Evolutionary conservation across 2,797 vertebrate species (phyloP).

Genomic region (Arnoldichthys spilopterus): DNA sequence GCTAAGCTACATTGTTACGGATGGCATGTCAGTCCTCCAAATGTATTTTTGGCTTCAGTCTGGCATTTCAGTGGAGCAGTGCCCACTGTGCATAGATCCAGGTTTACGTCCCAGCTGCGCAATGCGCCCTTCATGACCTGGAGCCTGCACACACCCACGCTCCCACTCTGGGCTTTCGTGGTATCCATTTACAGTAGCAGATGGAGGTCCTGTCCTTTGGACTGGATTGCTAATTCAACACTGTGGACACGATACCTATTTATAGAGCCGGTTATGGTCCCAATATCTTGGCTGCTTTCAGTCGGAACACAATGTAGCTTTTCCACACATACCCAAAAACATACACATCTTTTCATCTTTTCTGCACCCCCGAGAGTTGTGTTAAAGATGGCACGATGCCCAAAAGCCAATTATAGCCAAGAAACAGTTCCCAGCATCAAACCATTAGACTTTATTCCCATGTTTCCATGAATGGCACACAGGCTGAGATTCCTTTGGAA

Average conservation of each 20-base stretch:
- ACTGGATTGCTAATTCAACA: constrained; percentile 44
- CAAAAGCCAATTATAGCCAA: background rate
- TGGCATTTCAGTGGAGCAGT: background rate
- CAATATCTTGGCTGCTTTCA: background rate
- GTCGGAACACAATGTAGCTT: background rate
- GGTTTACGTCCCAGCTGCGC: background rate
- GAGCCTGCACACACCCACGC: constrained; percentile 12
- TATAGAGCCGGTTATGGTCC: constrained; percentile 50
- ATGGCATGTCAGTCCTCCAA: background rate
- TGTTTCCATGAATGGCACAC: background rate
- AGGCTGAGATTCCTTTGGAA: background rate
- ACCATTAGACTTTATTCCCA: background rate
- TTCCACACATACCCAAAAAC: constrained; percentile 1
- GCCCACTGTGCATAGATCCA: constrained; percentile 27
- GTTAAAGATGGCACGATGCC: background rate
- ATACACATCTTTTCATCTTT: background rate
- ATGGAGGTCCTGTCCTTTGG: constrained; percentile 28
- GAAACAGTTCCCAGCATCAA: background rate
- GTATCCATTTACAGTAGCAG: constrained; percentile 37
- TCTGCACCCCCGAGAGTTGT: background rate
- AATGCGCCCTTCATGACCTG: background rate
- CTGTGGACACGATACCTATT: constrained; percentile 53
- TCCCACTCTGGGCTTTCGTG: background rate
- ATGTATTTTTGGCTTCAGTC: background rate
- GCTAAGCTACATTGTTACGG: background rate